A percentile compares a stretch with the other conserved stretches of the same genome.
phyloP scores from a whole-genome alignment of 2,797 vertebrate genomes.

The Enteromius argenteus region DNA sequence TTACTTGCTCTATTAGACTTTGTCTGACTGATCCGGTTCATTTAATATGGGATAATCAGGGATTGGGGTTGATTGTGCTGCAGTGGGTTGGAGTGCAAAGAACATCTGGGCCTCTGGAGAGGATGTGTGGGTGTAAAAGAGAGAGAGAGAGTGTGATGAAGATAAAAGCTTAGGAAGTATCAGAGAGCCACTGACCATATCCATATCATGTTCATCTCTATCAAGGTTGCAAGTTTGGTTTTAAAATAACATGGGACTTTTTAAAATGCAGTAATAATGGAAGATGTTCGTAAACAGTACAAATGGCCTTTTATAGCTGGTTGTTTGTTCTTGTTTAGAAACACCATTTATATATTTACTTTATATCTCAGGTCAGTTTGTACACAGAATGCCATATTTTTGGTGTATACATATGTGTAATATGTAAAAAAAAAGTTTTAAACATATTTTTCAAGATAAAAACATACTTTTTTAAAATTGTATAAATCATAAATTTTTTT shows the following conservation, averaged over 20 bases:
- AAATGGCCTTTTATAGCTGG: not conserved
- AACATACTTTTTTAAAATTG: not conserved
- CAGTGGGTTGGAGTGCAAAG: not conserved
- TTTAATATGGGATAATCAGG: constrained; percentile 36
- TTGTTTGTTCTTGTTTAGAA: not conserved
- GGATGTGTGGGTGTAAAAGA: not conserved
- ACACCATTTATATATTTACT: not conserved
- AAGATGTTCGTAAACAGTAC: not conserved
- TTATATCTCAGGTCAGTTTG: not conserved
- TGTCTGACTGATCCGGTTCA: not conserved
- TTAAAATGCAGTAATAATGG: not conserved
- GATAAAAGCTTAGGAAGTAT: not conserved
- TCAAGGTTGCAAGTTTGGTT: not conserved
- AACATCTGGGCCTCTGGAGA: constrained; percentile 29
- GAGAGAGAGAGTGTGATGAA: not conserved
- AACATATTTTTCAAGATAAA: too few relatives aligned
- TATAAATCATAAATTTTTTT: not conserved
- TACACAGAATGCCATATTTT: not conserved
- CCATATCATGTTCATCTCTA: not conserved
- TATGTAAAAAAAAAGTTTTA: too few relatives aligned
- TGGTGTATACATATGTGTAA: too few relatives aligned
- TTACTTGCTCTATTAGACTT: not conserved
- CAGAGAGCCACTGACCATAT: not conserved
- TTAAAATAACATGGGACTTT: not conserved
- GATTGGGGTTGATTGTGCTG: constrained; percentile 26